Base-by-base conservation (phyloP, 2,888 invertebrate species). In the Thera obeliscata region DNA sequence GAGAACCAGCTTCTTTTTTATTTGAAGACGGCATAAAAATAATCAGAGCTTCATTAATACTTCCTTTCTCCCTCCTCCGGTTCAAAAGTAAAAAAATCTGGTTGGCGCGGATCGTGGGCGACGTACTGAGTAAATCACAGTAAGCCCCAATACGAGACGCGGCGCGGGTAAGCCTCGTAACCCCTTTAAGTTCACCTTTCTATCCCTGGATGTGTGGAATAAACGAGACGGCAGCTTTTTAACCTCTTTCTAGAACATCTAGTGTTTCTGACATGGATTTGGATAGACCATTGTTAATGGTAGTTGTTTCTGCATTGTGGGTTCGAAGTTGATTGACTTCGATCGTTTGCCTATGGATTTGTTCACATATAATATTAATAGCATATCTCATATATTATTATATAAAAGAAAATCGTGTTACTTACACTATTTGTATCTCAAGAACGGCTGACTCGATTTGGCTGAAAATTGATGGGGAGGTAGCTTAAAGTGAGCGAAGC, bases 41-140 rank as follows among this genome's bases (percentile, higher is more conserved):
- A 1, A 52, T 33, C 33, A 33, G 3, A 52, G 33, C 33, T 8
- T 52, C 33, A 52, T 46, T 46, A 46, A 58, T 52, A 62, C 63
- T 69, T 69, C 41, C 66, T 59, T 3, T 11, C 69, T 36, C 35
- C 55, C 60, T 60, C 3, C 35, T 49, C 38, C 36, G 8, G 41
- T 22, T 22, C 2, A 35, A 56, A 59, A 63, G 63, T 50, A 52
- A 62, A 69, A 69, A 69, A 69, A 66, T 46, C 12, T 85, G 82
- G 84, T 77, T 41, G 77, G 82, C 76, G 83, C 75, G 84, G 81
- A 78, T 81, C 83, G 81, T 83, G 82, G 79, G 86, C 87, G 86
- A 85, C 87, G 87, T 86, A 85, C 88, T 87, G 87, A 88, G 90
- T 91, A 91, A 91, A 91, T 91, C 92, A 91, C 88, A 79, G 87